Percentiles rank a stretch among this genome's conserved stretches.
Conservation (phyloP, 2,113 vertebrate genomes). For the Microcebus ravelobensis region DNA sequence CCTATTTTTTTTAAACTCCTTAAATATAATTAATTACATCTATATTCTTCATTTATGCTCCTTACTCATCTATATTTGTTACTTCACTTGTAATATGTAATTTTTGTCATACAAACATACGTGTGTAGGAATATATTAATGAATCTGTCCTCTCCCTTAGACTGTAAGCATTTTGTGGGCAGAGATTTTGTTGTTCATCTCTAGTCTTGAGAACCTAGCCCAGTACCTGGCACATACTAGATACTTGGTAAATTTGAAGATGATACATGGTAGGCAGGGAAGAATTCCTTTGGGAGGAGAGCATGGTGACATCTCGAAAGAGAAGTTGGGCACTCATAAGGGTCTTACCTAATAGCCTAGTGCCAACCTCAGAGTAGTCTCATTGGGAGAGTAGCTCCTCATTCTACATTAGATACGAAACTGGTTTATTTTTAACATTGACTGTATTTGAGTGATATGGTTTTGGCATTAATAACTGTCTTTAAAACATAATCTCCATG, state of each 20-base stretch:
- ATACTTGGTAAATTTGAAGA: not conserved
- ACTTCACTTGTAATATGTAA: not conserved
- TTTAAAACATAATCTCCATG: not conserved
- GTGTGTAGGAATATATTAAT: not conserved
- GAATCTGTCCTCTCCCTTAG: not conserved
- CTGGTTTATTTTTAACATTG: not conserved
- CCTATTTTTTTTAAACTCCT: not conserved
- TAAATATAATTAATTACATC: not conserved
- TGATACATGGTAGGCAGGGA: not conserved
- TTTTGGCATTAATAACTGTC: not conserved
- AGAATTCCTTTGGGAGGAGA: not conserved
- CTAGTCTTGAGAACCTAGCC: not conserved
- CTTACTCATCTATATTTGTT: not conserved
- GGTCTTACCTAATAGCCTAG: not conserved
- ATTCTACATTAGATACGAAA: not conserved
- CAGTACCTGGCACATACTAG: not conserved
- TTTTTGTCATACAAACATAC: not conserved
- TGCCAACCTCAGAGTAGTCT: not conserved
- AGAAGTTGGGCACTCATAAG: not conserved
- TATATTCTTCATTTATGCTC: not conserved
- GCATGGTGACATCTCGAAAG: not conserved
- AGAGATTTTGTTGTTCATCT: constrained; percentile 13
- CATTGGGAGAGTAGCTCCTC: not conserved
- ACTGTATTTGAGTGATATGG: not conserved
- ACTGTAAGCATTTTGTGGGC: not conserved